Conservation (phyloP, 2,888 invertebrate genomes). For the Lepidonotus clava region DNA sequence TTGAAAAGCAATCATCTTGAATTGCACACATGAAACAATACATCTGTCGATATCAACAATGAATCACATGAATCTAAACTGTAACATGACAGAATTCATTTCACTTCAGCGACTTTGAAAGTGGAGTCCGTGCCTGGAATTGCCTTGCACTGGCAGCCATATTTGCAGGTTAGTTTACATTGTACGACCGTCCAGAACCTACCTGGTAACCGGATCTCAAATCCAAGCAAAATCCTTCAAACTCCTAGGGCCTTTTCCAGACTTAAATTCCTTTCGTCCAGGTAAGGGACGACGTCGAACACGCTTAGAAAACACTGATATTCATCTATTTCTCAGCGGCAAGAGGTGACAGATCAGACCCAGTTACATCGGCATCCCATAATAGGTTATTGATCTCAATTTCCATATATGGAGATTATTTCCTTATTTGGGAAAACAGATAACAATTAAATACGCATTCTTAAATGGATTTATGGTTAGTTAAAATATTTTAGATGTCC, state of each 20-base stretch:
- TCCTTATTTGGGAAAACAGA: conserved; percentile 4
- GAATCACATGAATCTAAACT: too few relatives aligned
- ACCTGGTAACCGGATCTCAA: conserved; percentile 35
- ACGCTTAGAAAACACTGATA: neutral
- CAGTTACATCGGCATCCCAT: conserved; percentile 46
- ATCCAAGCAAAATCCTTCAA: neutral
- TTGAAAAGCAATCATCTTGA: too few relatives aligned
- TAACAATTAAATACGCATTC: too few relatives aligned
- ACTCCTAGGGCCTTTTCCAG: neutral
- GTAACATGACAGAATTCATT: too few relatives aligned
- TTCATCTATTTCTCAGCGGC: neutral
- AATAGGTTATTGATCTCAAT: conserved; percentile 12
- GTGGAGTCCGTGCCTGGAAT: neutral
- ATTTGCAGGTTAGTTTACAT: conserved; percentile 32
- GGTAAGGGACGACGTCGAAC: neutral
- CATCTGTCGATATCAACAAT: too few relatives aligned
- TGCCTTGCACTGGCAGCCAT: conserved; percentile 6
- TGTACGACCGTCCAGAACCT: neutral
- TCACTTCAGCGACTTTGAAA: neutral
- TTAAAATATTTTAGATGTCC: too few relatives aligned
- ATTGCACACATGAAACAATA: too few relatives aligned
- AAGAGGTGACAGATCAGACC: conserved; percentile 8
- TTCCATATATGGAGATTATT: conserved; percentile 28
- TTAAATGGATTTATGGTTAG: too few relatives aligned
- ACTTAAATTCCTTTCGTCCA: neutral